A percentile compares a stretch with the other conserved stretches of the same genome.
Evolutionary conservation across 2,888 invertebrate genomes (phyloP).

Genomic region (Ornithoptera priamus): DNA sequence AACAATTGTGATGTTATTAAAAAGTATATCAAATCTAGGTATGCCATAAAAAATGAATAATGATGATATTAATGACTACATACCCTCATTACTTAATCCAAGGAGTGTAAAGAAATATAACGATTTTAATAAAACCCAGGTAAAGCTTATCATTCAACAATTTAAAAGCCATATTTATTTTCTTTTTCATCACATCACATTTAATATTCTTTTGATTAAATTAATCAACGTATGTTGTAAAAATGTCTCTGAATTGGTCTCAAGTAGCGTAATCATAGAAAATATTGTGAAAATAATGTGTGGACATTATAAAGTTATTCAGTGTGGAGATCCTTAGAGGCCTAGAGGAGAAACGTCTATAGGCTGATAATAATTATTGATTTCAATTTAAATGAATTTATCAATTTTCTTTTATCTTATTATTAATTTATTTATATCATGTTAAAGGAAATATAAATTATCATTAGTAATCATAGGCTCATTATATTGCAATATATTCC

Average conservation of each 20-base stretch:
- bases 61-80: slow-evolving; percentile 55
- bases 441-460: no score
- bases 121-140: slow-evolving; percentile 56
- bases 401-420: not conserved
- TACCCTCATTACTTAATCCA: slow-evolving; percentile 65
- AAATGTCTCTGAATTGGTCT: not conserved
- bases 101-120: slow-evolving; percentile 47
- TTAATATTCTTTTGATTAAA: not conserved
- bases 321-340: no score
- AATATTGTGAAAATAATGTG: no score
- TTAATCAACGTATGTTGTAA: not conserved
- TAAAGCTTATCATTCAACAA: slow-evolving; percentile 33
- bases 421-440: no score
- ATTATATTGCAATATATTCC: not conserved
- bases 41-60: slow-evolving; percentile 2
- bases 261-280: no score
- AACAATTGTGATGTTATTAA: no score
- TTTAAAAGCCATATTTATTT: not conserved
- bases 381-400: not conserved
- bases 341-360: no score
- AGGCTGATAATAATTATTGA: no score
- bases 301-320: no score
- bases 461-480: no score
- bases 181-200: not conserved
- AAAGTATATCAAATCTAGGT: not conserved